A percentile compares a stretch with the other conserved stretches of the same genome.
These are phyloP conservation scores for Netta rufina DNA, from an alignment of 2,797 vertebrate genomes.

Conservation along the genomic window DNA sequence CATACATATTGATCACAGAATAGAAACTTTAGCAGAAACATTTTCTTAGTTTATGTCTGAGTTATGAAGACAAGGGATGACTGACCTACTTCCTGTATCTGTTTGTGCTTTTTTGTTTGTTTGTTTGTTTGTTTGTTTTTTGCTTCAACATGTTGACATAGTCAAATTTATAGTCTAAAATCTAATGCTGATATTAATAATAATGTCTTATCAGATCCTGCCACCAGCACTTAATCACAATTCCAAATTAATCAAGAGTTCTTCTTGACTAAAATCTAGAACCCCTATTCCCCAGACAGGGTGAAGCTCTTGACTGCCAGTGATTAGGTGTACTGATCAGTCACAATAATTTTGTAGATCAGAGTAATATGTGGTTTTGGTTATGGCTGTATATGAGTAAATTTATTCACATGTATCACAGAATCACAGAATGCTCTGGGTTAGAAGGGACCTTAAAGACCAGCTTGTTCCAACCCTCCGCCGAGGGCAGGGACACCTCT, in stretches of 20 bases:
- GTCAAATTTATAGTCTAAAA: not conserved
- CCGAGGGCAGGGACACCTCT: too few relatives aligned
- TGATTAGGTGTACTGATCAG: not conserved
- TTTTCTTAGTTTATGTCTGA: not conserved
- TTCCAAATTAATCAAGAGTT: not conserved
- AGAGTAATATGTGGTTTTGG: not conserved
- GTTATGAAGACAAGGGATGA: not conserved
- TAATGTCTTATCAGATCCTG: not conserved
- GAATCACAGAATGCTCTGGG: not conserved
- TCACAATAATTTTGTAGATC: not conserved
- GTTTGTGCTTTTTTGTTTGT: not conserved
- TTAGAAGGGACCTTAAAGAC: too few relatives aligned
- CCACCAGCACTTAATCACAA: not conserved
- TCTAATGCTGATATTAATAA: not conserved
- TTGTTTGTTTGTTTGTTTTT: not conserved
- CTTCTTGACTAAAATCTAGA: not conserved
- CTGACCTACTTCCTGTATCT: not conserved
- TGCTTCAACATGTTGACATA: not conserved
- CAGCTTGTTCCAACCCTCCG: too few relatives aligned
- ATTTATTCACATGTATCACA: not conserved
- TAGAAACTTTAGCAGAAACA: not conserved
- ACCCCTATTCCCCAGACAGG: not conserved
- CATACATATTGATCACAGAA: not conserved
- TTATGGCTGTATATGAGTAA: not conserved
- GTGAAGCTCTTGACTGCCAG: not conserved